These are phyloP conservation scores for Hestina assimilis DNA, from an alignment of 1,140 invertebrate species.

Conservation along the genomic window DNA sequence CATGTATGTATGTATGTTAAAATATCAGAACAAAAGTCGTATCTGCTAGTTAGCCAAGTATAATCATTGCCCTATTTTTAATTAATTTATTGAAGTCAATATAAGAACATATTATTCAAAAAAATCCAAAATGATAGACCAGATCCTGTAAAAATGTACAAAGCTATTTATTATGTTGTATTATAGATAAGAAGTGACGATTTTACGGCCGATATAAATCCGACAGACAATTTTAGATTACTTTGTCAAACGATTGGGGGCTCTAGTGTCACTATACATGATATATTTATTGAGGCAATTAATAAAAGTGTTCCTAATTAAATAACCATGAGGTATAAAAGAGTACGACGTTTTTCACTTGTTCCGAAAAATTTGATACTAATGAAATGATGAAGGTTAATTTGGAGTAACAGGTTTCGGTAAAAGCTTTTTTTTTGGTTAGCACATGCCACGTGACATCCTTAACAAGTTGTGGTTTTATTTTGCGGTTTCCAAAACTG, in stretches of 20 bases:
- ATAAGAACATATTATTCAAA: background rate
- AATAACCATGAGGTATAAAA: background rate
- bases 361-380: too few relatives aligned
- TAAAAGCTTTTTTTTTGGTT: conserved; percentile 30
- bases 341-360: too few relatives aligned
- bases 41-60: background rate
- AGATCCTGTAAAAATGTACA: conserved; percentile 35
- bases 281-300: conserved; percentile 50
- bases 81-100: background rate
- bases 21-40: background rate
- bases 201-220: conserved; percentile 58
- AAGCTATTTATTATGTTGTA: conserved; percentile 45
- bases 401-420: conserved; percentile 16
- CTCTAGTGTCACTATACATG: conserved; percentile 39
- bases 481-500: conserved; percentile 62
- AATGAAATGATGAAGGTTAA: background rate
- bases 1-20: background rate
- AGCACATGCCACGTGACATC: conserved; percentile 45
- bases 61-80: background rate
- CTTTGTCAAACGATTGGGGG: conserved; percentile 46
- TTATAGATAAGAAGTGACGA: conserved; percentile 51
- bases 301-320: conserved; percentile 34
- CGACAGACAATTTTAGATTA: conserved; percentile 43
- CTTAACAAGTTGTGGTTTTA: conserved; percentile 60
- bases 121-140: conserved; percentile 16